These are phyloP conservation scores for Copidosoma floridanum DNA, from an alignment of 1,140 invertebrate genomes.

Conservation along the genomic window DNA sequence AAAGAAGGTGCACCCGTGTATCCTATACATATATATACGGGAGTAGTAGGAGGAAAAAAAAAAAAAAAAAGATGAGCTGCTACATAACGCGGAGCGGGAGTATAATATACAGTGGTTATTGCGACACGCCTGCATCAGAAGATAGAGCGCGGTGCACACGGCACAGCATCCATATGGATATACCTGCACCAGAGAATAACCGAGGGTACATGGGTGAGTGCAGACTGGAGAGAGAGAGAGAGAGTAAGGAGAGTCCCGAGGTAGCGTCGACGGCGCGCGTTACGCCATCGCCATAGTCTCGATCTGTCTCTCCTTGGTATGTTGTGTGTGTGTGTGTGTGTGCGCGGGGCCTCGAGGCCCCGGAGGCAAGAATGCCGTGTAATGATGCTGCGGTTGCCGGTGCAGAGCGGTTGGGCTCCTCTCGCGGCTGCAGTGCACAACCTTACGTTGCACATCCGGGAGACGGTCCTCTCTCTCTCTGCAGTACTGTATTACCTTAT, in stretches of 20 bases:
- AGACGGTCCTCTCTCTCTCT: no score
- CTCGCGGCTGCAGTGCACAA: neutral
- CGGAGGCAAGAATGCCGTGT: constrained; percentile 38
- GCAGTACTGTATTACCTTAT: no score
- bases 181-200: no score
- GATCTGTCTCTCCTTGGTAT: no score
- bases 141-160: neutral
- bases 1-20: no score
- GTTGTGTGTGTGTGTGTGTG: neutral
- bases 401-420: constrained; percentile 10
- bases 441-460: constrained; percentile 36
- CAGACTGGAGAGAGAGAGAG: no score
- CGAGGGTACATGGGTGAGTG: no score
- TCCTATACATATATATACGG: no score
- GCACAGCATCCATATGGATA: no score
- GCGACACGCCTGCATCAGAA: constrained; percentile 15
- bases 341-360: constrained; percentile 13
- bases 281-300: constrained; percentile 36
- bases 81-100: no score
- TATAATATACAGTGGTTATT: no score
- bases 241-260: neutral
- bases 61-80: no score
- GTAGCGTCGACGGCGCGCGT: constrained; percentile 31
- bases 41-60: neutral
- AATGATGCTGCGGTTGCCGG: constrained; percentile 28